These are phyloP conservation scores for Xestia c-nigrum DNA, from an alignment of 2,888 invertebrate species.

Conservation along the genomic window DNA sequence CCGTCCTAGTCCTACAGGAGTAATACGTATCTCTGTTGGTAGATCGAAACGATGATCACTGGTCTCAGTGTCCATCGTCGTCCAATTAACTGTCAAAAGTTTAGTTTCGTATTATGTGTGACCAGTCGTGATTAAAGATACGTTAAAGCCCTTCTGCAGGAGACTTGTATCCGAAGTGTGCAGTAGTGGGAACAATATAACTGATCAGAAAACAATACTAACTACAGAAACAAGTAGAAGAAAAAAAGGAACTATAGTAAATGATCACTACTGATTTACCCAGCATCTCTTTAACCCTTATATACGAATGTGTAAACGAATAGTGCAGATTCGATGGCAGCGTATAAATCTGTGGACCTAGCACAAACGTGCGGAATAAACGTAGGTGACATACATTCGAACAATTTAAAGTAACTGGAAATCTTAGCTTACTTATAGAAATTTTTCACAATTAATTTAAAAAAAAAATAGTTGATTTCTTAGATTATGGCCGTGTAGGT, in stretches of 20 bases:
- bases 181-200: background rate
- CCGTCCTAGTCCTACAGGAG: background rate
- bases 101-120: too few species aligned
- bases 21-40: too few species aligned
- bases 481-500: too few species aligned
- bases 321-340: conserved; percentile 23
- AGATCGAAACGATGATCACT: too few species aligned
- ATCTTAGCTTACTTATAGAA: too few species aligned
- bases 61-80: too few species aligned
- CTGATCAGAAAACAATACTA: background rate
- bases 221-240: background rate
- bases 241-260: background rate
- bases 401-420: background rate
- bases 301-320: conserved; percentile 38
- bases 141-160: background rate
- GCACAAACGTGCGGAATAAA: background rate
- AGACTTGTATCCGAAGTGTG: background rate
- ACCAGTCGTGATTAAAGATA: too few species aligned
- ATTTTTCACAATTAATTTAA: too few species aligned
- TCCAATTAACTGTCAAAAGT: too few species aligned
- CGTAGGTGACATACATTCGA: background rate
- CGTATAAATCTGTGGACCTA: conserved; percentile 20
- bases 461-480: too few species aligned
- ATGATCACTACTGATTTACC: background rate
- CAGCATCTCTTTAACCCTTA: background rate